phyloP scores from a whole-genome alignment of 2,888 invertebrate genomes.

The Cyrtodaria siliqua region DNA sequence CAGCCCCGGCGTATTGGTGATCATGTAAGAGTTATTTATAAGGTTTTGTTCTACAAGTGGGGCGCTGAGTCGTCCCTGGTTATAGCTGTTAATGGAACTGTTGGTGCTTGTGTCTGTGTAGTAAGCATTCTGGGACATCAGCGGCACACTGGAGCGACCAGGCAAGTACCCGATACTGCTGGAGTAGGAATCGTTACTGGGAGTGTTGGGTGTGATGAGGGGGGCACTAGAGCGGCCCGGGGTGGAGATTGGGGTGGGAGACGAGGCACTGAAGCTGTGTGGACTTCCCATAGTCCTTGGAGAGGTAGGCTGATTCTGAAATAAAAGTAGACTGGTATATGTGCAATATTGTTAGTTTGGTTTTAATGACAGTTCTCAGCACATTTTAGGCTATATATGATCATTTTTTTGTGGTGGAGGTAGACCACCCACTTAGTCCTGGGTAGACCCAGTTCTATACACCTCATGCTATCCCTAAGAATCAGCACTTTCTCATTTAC shows the following conservation, averaged over 20 bases:
- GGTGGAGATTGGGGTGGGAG: conserved; percentile 52
- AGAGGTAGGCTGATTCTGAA: conserved; percentile 83
- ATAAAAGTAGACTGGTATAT: too few relatives aligned
- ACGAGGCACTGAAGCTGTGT: conserved; percentile 77
- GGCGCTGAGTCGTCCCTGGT: conserved; percentile 58
- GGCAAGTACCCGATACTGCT: conserved; percentile 46
- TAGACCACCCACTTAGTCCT: too few relatives aligned
- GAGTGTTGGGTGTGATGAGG: conserved; percentile 59
- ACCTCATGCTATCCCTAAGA: too few relatives aligned
- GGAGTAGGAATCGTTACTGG: conserved; percentile 61
- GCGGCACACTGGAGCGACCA: conserved; percentile 54
- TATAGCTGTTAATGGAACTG: conserved; percentile 39
- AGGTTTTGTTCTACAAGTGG: conserved; percentile 41
- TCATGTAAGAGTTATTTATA: conserved; percentile 27
- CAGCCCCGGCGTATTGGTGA: conserved; percentile 70
- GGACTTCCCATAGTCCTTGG: conserved; percentile 81
- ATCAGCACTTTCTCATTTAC: too few relatives aligned
- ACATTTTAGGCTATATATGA: too few relatives aligned
- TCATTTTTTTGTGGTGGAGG: too few relatives aligned
- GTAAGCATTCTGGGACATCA: conserved; percentile 56
- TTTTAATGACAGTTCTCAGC: too few relatives aligned
- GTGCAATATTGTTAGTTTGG: too few relatives aligned
- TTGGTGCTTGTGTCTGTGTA: conserved; percentile 43
- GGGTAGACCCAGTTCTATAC: too few relatives aligned
- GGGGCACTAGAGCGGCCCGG: conserved; percentile 38